These are phyloP conservation scores for Plecotus auritus DNA, from an alignment of 2,113 vertebrate genomes.

Conservation along the genomic window DNA sequence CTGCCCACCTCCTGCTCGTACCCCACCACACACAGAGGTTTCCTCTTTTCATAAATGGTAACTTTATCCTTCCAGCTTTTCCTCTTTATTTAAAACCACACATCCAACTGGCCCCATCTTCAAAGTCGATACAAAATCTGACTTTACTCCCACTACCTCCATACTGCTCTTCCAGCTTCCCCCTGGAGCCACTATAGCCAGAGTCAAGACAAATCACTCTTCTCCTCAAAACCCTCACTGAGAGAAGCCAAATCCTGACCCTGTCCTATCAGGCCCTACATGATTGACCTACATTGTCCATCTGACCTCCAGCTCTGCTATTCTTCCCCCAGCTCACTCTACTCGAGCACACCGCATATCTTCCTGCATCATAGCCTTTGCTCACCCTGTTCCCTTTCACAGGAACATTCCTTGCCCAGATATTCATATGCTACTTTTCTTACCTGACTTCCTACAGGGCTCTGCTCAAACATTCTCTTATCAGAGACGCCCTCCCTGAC, in stretches of 20 bases:
- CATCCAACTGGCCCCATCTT: not conserved
- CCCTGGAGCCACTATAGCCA: fast-evolving
- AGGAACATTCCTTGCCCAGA: not conserved
- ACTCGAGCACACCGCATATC: not conserved
- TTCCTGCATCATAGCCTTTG: not conserved
- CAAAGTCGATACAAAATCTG: not conserved
- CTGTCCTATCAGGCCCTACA: not conserved
- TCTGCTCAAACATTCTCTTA: not conserved
- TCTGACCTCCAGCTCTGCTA: not conserved
- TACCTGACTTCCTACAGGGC: not conserved
- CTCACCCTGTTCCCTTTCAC: not conserved
- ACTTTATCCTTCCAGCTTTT: not conserved
- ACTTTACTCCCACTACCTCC: not conserved
- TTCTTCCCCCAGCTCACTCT: too few species aligned
- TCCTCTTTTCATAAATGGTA: not conserved
- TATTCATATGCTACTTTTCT: not conserved
- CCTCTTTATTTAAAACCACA: not conserved
- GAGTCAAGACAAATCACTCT: not conserved
- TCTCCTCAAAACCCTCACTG: not conserved
- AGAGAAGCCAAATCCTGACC: not conserved
- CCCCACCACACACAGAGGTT: not conserved
- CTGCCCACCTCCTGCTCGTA: not conserved
- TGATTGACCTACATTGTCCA: not conserved
- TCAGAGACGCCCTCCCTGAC: not conserved
- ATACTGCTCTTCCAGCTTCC: not conserved